Evolutionary conservation across 2,888 invertebrate genomes (phyloP), one percentile per base, ranked within the genome.

Genomic region (Isotomurus palustris): DNA sequence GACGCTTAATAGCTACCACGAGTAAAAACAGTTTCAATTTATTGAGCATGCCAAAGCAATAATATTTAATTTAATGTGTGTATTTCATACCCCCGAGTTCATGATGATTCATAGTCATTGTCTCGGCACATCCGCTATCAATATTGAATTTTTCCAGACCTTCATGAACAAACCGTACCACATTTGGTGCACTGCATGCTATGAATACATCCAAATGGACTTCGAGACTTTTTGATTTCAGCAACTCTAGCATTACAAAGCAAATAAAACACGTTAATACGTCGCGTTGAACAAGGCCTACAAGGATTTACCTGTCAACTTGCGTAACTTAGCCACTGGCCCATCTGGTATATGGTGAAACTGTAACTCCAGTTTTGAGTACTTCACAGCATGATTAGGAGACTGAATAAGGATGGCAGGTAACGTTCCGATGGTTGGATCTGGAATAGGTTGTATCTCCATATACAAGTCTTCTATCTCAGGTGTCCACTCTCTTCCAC

Each of bases 361-460:
- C 1, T 22, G 8, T 1, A 50, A 36, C n/a, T 57, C 38, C 28
- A 63, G 43, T 14, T 41, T 44, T n/a, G 57, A 50, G 45, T 57
- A 63, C 3, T 36, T 21, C 8, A 55, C 40, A 14, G 59, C 63
- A 43, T 54, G 55, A 40, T 49, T 27, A 12, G 55, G 52, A 35
- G 58, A 54, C n/a, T 48, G 40, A 17, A 59, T 43, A 19, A 56
- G 21, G 1, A 57, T 14, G 21, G 45, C 41, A 14, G 62, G 62
- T 2, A 50, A 3, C 22, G 8, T 3, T 3, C 24, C n/a, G 12
- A 45, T 45, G 8, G 6, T 45, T 12, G 29, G 28, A 28, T 28
- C 28, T 4, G 14, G 45, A 3, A 28, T 12, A 4, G 17, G 21
- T 12, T 17, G 28, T 3, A 45, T 5, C 8, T 28, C 14, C n/a